Evolutionary conservation across 2,797 vertebrate genomes (phyloP), one percentile per base, ranked within the genome.

Genomic region (Tachyglossus aculeatus): DNA sequence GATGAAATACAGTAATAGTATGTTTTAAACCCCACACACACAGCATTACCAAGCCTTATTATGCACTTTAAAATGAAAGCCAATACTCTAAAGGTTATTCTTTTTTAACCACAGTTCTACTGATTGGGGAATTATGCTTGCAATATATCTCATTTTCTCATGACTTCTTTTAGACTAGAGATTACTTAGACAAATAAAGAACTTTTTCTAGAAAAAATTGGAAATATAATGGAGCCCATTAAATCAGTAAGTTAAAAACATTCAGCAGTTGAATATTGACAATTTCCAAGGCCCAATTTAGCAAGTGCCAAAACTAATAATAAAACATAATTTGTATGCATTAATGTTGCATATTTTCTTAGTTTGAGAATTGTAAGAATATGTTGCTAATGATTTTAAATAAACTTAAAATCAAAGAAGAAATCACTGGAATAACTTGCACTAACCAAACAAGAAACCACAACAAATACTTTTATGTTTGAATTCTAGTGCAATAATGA

Each of bases 381-480:
- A 43, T 31, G 77, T 22, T 63, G 43, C 14, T 80, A 90, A 88
- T 75, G 71, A 89, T 88, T 90, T 89, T 87, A 88, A 86, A 86
- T 86, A 87, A 84, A 83, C 12, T n/a, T 61, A 82, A 88, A 88
- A 81, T 90, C 78, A 88, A 89, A 88, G 66, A 88, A 83, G 73
- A 85, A 90, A 86, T 88, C 70, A 73, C 9, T 2, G 41, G 24
- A 86, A 65, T 85, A 87, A 60, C 47, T 89, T 90, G 67, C 32
- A 68, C 53, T 88, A 85, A 83, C 76, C 34, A 85, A 89, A 88
- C 48, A 90, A 86, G 72, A 92, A 91, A 93, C 92, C 87, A 82
- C 85, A 91, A 91, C 77, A 91, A 92, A 93, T 91, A 89, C 88
- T 80, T 85, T 55, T 38, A 51, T 73, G 87, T 86, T 87, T 89